Evolutionary conservation across 2,113 vertebrate species (phyloP).

Genomic region (Parotia lawesii): DNA sequence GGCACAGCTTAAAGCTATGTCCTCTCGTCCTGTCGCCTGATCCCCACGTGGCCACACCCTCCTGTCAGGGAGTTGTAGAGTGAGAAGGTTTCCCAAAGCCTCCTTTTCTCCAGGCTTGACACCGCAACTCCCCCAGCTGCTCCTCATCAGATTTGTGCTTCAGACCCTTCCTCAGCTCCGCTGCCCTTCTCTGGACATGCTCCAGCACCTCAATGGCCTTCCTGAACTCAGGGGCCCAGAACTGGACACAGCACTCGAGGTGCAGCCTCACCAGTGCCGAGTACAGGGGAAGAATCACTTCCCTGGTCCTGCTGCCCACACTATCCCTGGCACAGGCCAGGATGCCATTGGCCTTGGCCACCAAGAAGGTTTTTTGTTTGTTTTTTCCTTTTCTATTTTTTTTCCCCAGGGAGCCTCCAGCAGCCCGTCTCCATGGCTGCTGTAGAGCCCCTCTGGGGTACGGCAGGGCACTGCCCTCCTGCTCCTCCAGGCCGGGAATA

Average conservation of each 20-base stretch:
- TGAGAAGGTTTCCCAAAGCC: too few relatives aligned
- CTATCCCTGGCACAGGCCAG: neutral
- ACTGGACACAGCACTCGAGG: neutral
- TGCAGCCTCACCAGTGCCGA: neutral
- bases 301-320: neutral
- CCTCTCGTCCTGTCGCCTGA: fast-evolving
- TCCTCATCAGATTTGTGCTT: neutral
- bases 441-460: fast-evolving
- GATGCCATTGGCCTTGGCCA: neutral
- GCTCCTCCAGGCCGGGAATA: neutral
- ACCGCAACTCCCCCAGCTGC: neutral
- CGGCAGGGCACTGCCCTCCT: too few relatives aligned
- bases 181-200: neutral
- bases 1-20: neutral
- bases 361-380: neutral
- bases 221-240: too few relatives aligned
- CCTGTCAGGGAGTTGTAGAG: neutral
- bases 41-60: too few relatives aligned
- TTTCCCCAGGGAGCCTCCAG: neutral
- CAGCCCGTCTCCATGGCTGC: neutral
- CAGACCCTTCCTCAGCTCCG: neutral
- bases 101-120: neutral
- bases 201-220: neutral
- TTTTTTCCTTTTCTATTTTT: fast-evolving
- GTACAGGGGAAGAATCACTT: neutral